Percentiles rank a stretch among this genome's conserved stretches.
phyloP scores from a whole-genome alignment of 2,797 vertebrate species.

The Enteromius paludinosus region DNA sequence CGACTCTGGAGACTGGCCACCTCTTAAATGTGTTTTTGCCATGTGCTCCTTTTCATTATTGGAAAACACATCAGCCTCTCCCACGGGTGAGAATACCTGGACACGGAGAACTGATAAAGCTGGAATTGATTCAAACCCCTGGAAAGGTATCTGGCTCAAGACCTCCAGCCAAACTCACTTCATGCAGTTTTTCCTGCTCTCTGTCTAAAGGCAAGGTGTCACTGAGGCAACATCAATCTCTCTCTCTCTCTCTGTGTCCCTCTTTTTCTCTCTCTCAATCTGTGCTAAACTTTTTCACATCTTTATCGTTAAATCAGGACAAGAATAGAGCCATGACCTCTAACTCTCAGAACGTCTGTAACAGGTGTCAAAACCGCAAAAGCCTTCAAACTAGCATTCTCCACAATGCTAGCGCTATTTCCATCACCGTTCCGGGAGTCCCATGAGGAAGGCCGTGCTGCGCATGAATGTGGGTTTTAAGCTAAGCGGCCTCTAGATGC shows the following conservation, averaged over 20 bases:
- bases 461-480: slow-evolving; percentile 47
- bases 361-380: slow-evolving; percentile 65
- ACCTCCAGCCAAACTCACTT: slow-evolving; percentile 78
- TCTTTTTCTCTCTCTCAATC: slow-evolving; percentile 62
- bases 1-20: slow-evolving; percentile 69
- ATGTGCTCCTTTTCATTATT: slow-evolving; percentile 84
- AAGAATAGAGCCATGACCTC: slow-evolving; percentile 81
- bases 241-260: slow-evolving; percentile 71
- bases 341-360: slow-evolving; percentile 70
- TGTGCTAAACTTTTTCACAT: slow-evolving; percentile 64
- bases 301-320: slow-evolving; percentile 78
- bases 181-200: slow-evolving; percentile 53
- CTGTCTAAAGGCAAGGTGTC: slow-evolving; percentile 76
- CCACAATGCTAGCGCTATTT: slow-evolving; percentile 41
- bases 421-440: slow-evolving; percentile 35
- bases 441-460: slow-evolving; percentile 43
- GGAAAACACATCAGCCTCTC: slow-evolving; percentile 81
- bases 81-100: slow-evolving; percentile 78
- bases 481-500: slow-evolving; percentile 54
- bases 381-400: slow-evolving; percentile 51
- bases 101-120: slow-evolving; percentile 83
- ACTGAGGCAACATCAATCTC: slow-evolving; percentile 79
- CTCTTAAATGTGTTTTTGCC: slow-evolving; percentile 81
- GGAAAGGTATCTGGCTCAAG: slow-evolving; percentile 77
- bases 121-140: slow-evolving; percentile 83